Conservation (phyloP, 1,140 invertebrate genomes). For the Zelostemma sp. region DNA sequence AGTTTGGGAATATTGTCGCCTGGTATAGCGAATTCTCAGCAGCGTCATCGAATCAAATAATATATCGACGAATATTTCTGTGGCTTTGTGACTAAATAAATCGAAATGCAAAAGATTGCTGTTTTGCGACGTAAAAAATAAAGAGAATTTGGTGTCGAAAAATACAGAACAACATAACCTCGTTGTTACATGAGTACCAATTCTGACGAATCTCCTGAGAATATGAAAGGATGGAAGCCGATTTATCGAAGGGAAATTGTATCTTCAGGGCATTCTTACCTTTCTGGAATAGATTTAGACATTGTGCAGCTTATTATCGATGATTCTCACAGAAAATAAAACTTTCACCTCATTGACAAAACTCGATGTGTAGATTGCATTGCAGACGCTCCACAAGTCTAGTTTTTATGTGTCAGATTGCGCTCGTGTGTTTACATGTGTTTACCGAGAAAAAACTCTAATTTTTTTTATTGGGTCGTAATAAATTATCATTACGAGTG, state of each 20-base stretch:
- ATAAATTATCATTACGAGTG: too few species aligned
- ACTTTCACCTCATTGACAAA: too few species aligned
- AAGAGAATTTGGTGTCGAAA: neutral
- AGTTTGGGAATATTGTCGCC: too few species aligned
- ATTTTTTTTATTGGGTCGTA: too few species aligned
- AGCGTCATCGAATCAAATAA: neutral
- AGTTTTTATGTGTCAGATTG: too few species aligned
- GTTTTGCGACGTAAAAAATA: neutral
- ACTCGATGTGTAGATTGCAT: too few species aligned
- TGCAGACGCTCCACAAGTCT: too few species aligned
- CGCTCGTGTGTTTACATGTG: too few species aligned
- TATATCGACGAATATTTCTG: neutral
- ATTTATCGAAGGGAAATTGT: neutral
- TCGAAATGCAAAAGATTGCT: neutral
- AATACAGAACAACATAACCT: constrained; percentile 49
- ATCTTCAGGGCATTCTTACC: constrained; percentile 35
- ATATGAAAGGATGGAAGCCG: neutral
- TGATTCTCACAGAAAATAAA: constrained; percentile 23
- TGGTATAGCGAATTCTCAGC: neutral
- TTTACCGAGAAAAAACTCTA: too few species aligned
- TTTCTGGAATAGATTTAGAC: constrained; percentile 52
- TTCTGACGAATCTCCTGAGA: neutral
- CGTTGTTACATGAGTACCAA: constrained; percentile 19
- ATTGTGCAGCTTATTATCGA: constrained; percentile 35
- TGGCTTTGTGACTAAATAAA: neutral